These are phyloP conservation scores for Calliopsis andreniformis DNA, from an alignment of 1,140 invertebrate genomes.

Conservation along the genomic window DNA sequence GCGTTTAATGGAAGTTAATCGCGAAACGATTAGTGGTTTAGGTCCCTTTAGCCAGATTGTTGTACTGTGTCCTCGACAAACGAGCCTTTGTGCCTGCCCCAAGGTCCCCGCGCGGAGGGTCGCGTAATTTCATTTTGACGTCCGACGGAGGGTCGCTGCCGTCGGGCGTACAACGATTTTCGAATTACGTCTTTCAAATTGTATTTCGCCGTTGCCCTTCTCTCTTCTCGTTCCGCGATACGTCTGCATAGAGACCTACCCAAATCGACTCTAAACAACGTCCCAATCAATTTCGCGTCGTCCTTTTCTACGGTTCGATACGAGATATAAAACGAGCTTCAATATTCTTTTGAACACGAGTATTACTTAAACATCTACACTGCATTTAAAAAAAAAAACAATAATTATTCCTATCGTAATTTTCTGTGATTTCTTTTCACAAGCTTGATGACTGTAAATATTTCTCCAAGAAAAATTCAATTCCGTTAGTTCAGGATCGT, in stretches of 20 bases:
- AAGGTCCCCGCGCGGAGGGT: constrained; percentile 73
- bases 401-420: no score
- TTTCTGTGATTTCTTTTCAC: no score
- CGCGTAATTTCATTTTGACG: constrained; percentile 81
- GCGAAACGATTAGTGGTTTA: constrained; percentile 80
- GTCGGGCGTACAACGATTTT: constrained; percentile 79
- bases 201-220: constrained; percentile 67
- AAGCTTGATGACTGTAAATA: no score
- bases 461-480: no score
- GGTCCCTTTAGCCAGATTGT: constrained; percentile 77
- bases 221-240: constrained; percentile 41
- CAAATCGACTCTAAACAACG: constrained; percentile 19
- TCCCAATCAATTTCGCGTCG: constrained; percentile 35
- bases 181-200: constrained; percentile 81
- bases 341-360: neutral
- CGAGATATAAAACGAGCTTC: neutral
- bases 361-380: no score
- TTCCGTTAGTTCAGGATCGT: no score
- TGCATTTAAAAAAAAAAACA: no score
- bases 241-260: constrained; percentile 10
- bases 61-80: constrained; percentile 76
- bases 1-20: constrained; percentile 80
- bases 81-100: constrained; percentile 77
- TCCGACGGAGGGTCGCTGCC: constrained; percentile 81
- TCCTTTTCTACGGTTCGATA: constrained; percentile 9